These are phyloP conservation scores for Erithacus rubecula DNA, from an alignment of 2,797 vertebrate species.

Conservation along the genomic window DNA sequence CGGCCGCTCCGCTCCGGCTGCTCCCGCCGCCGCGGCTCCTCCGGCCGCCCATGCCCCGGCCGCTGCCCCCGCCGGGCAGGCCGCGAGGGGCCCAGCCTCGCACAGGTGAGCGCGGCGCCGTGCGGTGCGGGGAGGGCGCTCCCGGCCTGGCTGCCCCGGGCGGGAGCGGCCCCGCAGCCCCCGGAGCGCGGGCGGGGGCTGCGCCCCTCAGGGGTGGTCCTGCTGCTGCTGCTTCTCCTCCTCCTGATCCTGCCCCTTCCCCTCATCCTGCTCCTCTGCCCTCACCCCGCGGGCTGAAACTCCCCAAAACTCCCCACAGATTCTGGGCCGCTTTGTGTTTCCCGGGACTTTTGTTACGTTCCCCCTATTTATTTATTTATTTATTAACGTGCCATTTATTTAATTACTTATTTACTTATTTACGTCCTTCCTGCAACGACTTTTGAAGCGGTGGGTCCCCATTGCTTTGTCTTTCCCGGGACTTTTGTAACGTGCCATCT, in stretches of 20 bases:
- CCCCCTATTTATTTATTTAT: too few relatives aligned
- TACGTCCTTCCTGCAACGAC: too few relatives aligned
- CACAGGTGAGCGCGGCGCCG: not conserved
- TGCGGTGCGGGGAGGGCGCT: not conserved
- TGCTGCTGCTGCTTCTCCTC: too few relatives aligned
- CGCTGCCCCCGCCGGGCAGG: not conserved
- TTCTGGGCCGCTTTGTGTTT: not conserved
- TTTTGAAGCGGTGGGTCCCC: too few relatives aligned
- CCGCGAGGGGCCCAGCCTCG: not conserved
- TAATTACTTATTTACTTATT: too few relatives aligned
- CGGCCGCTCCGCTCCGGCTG: not conserved
- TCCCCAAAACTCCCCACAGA: not conserved
- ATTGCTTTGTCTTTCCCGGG: too few relatives aligned
- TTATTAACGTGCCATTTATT: too few relatives aligned
- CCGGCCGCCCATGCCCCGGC: not conserved
- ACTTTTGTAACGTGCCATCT: too few relatives aligned
- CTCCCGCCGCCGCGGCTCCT: not conserved
- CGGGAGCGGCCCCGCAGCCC: too few relatives aligned
- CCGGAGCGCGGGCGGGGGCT: not conserved
- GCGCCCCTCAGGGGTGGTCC: not conserved
- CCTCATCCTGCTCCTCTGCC: too few relatives aligned
- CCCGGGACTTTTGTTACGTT: not conserved
- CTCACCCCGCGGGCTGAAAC: not conserved
- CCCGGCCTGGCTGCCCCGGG: not conserved
- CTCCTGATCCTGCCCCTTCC: too few relatives aligned